Percentiles rank a stretch among this genome's conserved stretches.
Conservation (phyloP, 2,797 vertebrate genomes). For the Okamejei kenojei region DNA sequence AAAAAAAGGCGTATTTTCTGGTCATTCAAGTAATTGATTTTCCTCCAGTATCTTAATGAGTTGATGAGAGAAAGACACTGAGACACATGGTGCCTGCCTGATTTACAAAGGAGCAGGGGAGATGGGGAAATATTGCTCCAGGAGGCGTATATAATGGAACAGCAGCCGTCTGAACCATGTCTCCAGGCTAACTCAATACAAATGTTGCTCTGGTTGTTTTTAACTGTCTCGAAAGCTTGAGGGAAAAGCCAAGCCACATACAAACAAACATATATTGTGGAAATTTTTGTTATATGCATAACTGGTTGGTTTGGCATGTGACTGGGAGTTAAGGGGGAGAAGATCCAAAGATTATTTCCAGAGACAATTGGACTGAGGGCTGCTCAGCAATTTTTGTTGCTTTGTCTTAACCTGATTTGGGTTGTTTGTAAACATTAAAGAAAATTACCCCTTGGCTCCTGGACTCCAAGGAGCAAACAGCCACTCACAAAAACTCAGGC, state of each 20-base stretch:
- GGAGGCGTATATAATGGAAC: neutral
- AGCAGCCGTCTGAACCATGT: constrained; percentile 18
- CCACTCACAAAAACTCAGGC: no score
- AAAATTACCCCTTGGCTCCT: neutral
- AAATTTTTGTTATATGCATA: neutral
- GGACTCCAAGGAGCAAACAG: no score
- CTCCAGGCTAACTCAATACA: constrained; percentile 26
- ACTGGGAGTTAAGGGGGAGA: neutral
- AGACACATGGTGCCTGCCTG: neutral
- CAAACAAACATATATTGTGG: constrained; percentile 9
- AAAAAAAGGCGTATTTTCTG: no score
- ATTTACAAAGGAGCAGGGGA: neutral
- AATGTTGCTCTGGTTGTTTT: constrained; percentile 14
- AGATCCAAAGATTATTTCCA: neutral
- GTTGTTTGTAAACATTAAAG: neutral
- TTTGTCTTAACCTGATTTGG: neutral
- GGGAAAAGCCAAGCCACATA: constrained; percentile 15
- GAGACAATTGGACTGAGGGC: neutral
- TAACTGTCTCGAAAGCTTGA: neutral
- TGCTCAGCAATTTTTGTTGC: neutral
- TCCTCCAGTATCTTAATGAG: no score
- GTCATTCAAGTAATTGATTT: no score
- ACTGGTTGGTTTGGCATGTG: neutral
- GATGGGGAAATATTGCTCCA: neutral
- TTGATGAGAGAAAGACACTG: no score